Conservation (phyloP, 2,797 vertebrate genomes). For the Anolis apletophallus region DNA sequence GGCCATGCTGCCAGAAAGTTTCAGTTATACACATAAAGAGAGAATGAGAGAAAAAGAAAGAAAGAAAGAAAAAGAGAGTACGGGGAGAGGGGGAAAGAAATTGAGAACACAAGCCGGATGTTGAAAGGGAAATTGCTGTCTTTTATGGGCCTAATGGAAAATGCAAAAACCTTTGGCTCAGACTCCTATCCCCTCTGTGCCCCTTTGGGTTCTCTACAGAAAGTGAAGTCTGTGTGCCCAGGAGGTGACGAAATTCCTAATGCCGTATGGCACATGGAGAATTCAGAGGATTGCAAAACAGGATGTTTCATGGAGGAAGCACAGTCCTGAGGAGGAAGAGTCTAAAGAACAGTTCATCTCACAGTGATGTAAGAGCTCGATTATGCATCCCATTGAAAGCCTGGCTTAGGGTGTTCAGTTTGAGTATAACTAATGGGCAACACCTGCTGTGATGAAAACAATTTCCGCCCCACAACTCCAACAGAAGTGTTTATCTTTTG, state of each 20-base stretch:
- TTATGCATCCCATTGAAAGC: constrained; percentile 76
- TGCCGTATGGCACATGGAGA: constrained; percentile 60
- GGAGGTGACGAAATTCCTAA: constrained; percentile 62
- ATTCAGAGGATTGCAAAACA: constrained; percentile 71
- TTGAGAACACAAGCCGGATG: neutral
- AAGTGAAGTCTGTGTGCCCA: constrained; percentile 51
- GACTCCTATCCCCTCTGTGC: constrained; percentile 46
- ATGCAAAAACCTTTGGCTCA: constrained; percentile 60
- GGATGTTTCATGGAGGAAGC: constrained; percentile 73
- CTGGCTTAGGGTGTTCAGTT: constrained; percentile 70
- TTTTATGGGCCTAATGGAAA: constrained; percentile 69
- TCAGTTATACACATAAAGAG: constrained; percentile 31
- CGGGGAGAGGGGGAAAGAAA: no score
- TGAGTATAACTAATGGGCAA: constrained; percentile 73
- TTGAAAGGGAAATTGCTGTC: constrained; percentile 55
- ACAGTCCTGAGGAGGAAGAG: constrained; percentile 66
- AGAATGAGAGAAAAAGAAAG: no score
- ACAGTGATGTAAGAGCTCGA: constrained; percentile 69
- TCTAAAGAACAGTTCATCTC: constrained; percentile 74
- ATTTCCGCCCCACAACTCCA: constrained; percentile 65
- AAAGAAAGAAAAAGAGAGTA: constrained; percentile 9
- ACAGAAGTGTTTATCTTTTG: constrained; percentile 74
- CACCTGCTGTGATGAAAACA: constrained; percentile 72
- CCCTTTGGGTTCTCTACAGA: constrained; percentile 55
- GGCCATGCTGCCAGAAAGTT: constrained; percentile 22